A percentile compares a stretch with the other conserved stretches of the same genome.
Conservation (phyloP, 2,797 vertebrate species). For the Pangasius krempfi region DNA sequence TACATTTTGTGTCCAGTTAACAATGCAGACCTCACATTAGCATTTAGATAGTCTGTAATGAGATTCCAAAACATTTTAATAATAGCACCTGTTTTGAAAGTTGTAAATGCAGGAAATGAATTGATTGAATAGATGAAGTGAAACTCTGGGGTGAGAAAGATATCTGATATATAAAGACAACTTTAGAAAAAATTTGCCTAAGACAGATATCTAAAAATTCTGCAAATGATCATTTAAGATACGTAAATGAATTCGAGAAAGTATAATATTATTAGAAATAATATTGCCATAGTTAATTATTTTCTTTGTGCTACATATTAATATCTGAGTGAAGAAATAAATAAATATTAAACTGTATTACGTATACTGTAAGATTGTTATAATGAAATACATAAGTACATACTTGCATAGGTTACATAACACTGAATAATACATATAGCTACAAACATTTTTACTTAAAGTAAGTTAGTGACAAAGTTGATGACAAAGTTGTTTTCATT, state of each 20-base stretch:
- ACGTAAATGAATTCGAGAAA: background rate
- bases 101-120: conserved; percentile 26
- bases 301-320: background rate
- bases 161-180: background rate
- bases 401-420: background rate
- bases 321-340: background rate
- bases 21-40: conserved; percentile 58
- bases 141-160: background rate
- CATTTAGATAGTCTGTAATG: conserved; percentile 70
- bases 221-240: background rate
- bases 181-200: background rate
- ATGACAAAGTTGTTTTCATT: background rate
- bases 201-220: background rate
- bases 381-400: background rate
- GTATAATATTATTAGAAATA: background rate
- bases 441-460: background rate
- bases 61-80: conserved; percentile 75
- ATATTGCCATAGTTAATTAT: background rate
- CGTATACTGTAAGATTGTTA: background rate
- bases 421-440: background rate
- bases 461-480: conserved; percentile 50
- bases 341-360: background rate
- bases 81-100: conserved; percentile 63
- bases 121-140: background rate
- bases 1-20: conserved; percentile 58